A percentile compares a stretch with the other conserved stretches of the same genome.
phyloP scores from a whole-genome alignment of 2,888 invertebrate species.

The Tipula lateralis region DNA sequence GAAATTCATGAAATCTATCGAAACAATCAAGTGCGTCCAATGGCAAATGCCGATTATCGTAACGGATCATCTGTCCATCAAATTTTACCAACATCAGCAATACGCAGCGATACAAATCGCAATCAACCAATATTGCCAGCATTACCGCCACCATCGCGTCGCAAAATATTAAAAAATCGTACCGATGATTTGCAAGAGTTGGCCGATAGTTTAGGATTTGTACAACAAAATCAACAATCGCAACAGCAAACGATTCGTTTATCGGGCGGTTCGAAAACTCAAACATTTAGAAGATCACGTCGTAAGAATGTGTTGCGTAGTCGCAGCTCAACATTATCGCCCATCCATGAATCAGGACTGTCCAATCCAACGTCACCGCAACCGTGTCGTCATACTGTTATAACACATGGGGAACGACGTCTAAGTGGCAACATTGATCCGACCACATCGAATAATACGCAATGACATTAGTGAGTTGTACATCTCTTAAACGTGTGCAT shows the following conservation, averaged over 20 bases:
- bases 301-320: slow-evolving; percentile 51
- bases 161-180: slow-evolving; percentile 45
- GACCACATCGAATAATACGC: not conserved
- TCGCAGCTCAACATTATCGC: slow-evolving; percentile 58
- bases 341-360: slow-evolving; percentile 65
- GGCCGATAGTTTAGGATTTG: slow-evolving; percentile 54
- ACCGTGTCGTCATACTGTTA: slow-evolving; percentile 45
- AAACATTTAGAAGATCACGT: slow-evolving; percentile 46
- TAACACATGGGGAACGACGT: not conserved
- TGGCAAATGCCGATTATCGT: slow-evolving; percentile 38
- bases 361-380: slow-evolving; percentile 65
- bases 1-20: slow-evolving; percentile 30
- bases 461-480: not conserved
- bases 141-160: slow-evolving; percentile 50
- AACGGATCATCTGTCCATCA: slow-evolving; percentile 34
- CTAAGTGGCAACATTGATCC: not conserved
- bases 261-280: slow-evolving; percentile 39
- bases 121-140: slow-evolving; percentile 46
- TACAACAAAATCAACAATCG: slow-evolving; percentile 40
- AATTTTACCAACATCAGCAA: slow-evolving; percentile 46
- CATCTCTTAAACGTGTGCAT: not conserved
- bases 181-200: slow-evolving; percentile 53
- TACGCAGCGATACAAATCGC: slow-evolving; percentile 40
- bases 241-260: slow-evolving; percentile 35
- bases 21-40: slow-evolving; percentile 47